Evolutionary conservation across 2,888 invertebrate species (phyloP).

Genomic region (Habroteleia sp.): DNA sequence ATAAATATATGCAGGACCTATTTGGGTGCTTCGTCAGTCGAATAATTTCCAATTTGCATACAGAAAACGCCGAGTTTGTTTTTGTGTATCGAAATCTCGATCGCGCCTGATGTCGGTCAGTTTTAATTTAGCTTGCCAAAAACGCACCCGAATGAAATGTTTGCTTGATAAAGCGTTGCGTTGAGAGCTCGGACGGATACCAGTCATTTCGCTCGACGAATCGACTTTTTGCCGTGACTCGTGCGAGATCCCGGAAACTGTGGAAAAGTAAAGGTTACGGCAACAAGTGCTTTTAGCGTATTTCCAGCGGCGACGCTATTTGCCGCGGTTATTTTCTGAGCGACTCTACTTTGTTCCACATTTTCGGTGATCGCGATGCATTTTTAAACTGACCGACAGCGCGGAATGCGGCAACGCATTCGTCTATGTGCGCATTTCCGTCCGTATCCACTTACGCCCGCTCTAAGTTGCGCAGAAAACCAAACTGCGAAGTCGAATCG

Average conservation of each 20-base stretch:
- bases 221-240: conserved; percentile 25
- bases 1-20: conserved; percentile 37
- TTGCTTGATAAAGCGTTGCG: neutral
- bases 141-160: conserved; percentile 3
- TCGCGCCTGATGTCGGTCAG: too few species aligned
- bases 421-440: conserved; percentile 4
- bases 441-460: neutral
- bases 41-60: conserved; percentile 42
- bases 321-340: conserved; percentile 54
- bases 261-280: conserved; percentile 72
- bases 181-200: conserved; percentile 9
- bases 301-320: conserved; percentile 63
- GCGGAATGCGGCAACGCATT: neutral
- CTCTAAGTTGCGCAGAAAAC: conserved; percentile 14
- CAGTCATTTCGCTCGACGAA: conserved; percentile 18
- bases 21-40: conserved; percentile 25
- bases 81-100: too few species aligned
- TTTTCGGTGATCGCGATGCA: conserved; percentile 48
- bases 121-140: too few species aligned
- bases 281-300: conserved; percentile 76
- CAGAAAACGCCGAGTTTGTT: conserved; percentile 3
- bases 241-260: conserved; percentile 26
- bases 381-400: conserved; percentile 49
- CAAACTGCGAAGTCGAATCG: conserved; percentile 17
- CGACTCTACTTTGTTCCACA: conserved; percentile 43